Base-by-base conservation (phyloP, 2,797 vertebrate species). In the Buceros bicornis region DNA sequence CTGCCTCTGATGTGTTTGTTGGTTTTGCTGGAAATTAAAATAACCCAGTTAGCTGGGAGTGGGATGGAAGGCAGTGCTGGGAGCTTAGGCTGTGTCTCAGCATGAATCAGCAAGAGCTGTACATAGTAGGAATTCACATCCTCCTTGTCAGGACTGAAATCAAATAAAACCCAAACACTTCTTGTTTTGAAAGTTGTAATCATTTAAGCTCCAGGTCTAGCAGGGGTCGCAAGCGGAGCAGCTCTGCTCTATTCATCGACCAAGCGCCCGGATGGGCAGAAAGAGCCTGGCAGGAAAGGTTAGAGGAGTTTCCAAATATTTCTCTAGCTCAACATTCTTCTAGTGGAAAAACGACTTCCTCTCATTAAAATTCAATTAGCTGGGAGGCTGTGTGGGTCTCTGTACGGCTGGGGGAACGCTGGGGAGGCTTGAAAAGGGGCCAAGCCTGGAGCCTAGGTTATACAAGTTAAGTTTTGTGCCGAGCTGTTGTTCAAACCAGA, bases 301-400 rank as follows among this genome's bases (percentile, higher is more conserved):
- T 74, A 3, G 82, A 50, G 8, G 43, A 43, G 7, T 71, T 69
- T 81, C 47, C 56, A 82, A 73, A 22, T 18, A 20, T 70, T 93
- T 94, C 94, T 82, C 40, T 33, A 65, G 79, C 42, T 8, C 71
- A 53, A 31, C 95, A 13, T 82, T 89, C 83, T 82, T 92, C 71
- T 90, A 77, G 61, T 66, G 95, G 95, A 83, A 95, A 81, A 96
- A 87, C 0, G 57, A 97, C 97, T 98, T 98, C 98, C 97, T 95
- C 96, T 97, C 42, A 56, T 98, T 97, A 93, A 95, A 97, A 97
- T 98, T 96, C 87, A 66, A 73, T 97, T 95, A 94, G 97, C 89
- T 97, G 9, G 13, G 21, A 37, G 67, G 74, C 67, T 97, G 80
- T 97, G 97, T 90, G 72, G 74, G 6, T 91, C 35, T 85, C 93